A percentile compares a stretch with the other conserved stretches of the same genome.
Evolutionary conservation across 2,797 vertebrate genomes (phyloP).

Genomic region (Peromyscus aztecus): DNA sequence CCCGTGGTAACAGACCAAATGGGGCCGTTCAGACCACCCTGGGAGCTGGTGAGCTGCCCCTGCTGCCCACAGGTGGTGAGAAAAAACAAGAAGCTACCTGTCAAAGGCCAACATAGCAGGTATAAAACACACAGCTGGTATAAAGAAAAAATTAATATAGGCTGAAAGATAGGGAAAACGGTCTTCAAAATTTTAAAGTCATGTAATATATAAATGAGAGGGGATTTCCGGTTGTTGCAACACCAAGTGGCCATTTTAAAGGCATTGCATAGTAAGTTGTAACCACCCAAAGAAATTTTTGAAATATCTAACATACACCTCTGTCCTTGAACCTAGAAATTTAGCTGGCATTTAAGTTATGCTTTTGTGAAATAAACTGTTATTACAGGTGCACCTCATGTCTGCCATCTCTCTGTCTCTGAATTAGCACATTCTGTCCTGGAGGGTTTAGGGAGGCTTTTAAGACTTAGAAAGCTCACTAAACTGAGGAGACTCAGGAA

Average conservation of each 20-base stretch:
- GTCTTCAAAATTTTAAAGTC: slow-evolving; percentile 37
- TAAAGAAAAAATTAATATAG: neutral
- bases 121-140: slow-evolving; percentile 14
- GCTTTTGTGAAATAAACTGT: neutral
- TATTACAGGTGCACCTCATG: neutral
- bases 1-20: slow-evolving; percentile 39
- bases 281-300: neutral
- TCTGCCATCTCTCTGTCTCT: neutral
- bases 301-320: neutral
- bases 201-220: neutral
- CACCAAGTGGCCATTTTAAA: neutral
- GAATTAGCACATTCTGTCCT: neutral
- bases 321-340: neutral
- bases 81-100: neutral
- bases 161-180: slow-evolving; percentile 22
- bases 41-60: neutral
- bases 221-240: slow-evolving; percentile 8
- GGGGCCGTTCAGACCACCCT: slow-evolving; percentile 4
- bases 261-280: neutral
- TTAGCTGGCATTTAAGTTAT: neutral
- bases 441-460: neutral
- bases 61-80: neutral
- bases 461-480: neutral
- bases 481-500: neutral
- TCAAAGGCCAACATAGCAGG: slow-evolving; percentile 14